Evolutionary conservation across 2,888 invertebrate species (phyloP), one percentile per base, ranked within the genome.

Genomic region (Thelaira solivaga): DNA sequence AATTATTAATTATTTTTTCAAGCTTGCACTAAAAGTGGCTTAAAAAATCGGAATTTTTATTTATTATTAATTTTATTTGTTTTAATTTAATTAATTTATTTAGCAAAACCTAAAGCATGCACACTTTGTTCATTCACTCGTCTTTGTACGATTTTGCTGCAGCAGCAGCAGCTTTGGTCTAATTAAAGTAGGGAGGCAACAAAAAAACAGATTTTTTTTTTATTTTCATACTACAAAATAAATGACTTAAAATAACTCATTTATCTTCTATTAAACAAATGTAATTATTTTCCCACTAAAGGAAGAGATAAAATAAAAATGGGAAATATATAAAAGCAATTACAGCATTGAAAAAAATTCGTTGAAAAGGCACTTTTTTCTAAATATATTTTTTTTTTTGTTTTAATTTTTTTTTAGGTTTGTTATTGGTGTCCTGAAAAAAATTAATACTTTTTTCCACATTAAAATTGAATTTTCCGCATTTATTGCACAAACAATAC

Each of bases 211-310:
- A 13, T n/a, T 2, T n/a, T n/a, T n/a, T n/a, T n/a, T n/a, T n/a
- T n/a, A n/a, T n/a, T n/a, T n/a, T 59, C 53, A 47, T 39, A 45
- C 43, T 24, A 73, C 55, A 72, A 73, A 77, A 77, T 73, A 77
- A 77, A 77, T 77, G 77, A 77, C 77, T 73, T 71, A 57, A 77
- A 64, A 77, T 72, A 77, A 73, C 72, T 73, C 77, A 77, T 77
- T 77, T 77, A 73, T 77, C 77, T 77, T 77, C 77, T 77, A 77
- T 77, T 77, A 68, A 73, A 77, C 64, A 68, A 77, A 76, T 64
- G 76, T 72, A 67, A 76, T 76, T 76, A 76, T 72, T 76, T 62
- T 67, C 51, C 29, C 26, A 53, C 53, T 71, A 36, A 53, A 26
- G 36, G 24, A 26, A 71, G 11, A 43, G 10, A 72, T 47, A 72